Base-by-base conservation (phyloP, 1,140 invertebrate genomes). In the Saxidomus purpurata region DNA sequence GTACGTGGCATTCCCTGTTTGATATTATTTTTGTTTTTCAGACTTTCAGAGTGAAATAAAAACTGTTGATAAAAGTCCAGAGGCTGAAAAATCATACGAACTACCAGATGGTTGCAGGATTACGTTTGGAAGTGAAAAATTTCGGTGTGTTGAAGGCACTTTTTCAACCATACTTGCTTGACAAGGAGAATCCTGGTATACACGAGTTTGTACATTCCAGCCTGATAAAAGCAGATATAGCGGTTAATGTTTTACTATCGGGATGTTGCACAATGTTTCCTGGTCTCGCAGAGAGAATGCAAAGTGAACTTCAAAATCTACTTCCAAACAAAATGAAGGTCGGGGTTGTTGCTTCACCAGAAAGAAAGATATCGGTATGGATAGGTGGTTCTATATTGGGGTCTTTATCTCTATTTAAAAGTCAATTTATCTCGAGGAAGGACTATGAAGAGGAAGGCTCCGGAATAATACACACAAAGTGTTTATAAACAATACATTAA, bases 361-460 rank as follows among this genome's bases (percentile, higher is more conserved):
- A 95, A 89, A 90, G 94, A 63, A 92, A 92, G 69, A 91, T 91
- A 38, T 92, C 92, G 34, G 92, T 92, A 8, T 93, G 92, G 92
- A 89, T 89, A 17, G 92, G 93, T 96, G 93, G 93, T 49, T 98
- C 97, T 77, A 97, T 97, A 91, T 92, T 97, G 61, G 96, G 96
- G 74, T 97, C 96, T 34, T 95, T 97, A 34, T 97, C 97, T 88
- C 97, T 97, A 90, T 97, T 97, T 96, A 96, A 97, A 91, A 96
- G 96, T 86, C 96, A 97, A 96, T 97, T 96, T 96, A 97, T 97
- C 94, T 95, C 95, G 86, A 96, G 96, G 89, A 93, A 96, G 88
- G 98, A 98, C 94, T 98, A 98, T 96, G 98, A 98, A 96, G 98
- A 99, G 96, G 98, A 98, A 94, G 98, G 98, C 92, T 98, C 98